Evolutionary conservation across 2,888 invertebrate genomes (phyloP).

Genomic region (Lasioglossum figueresi): DNA sequence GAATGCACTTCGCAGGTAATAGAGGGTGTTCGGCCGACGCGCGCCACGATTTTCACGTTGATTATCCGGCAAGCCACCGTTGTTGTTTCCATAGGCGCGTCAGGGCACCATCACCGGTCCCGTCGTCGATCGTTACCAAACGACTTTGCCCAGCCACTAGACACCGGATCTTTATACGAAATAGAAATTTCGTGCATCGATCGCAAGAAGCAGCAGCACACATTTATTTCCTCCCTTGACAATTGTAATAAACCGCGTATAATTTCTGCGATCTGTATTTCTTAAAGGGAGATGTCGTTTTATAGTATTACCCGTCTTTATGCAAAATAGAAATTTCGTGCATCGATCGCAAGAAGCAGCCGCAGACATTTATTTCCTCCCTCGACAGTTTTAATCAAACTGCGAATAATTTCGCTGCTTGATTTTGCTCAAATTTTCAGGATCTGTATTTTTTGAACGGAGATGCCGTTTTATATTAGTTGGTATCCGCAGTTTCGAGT

Average conservation of each 20-base stretch:
- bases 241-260: too few relatives aligned
- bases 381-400: too few relatives aligned
- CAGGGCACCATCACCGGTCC: background rate
- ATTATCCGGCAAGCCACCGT: constrained; percentile 41
- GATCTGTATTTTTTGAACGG: too few relatives aligned
- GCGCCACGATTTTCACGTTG: constrained; percentile 37
- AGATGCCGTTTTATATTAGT: background rate
- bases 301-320: background rate
- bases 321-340: too few relatives aligned
- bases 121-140: constrained; percentile 1
- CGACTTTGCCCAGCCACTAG: background rate
- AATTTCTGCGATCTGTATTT: too few relatives aligned
- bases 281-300: background rate
- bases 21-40: constrained; percentile 39
- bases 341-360: too few relatives aligned
- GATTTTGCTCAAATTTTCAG: too few relatives aligned
- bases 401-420: too few relatives aligned
- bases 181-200: background rate
- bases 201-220: too few relatives aligned
- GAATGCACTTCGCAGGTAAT: constrained; percentile 46
- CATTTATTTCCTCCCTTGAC: too few relatives aligned
- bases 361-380: too few relatives aligned
- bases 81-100: constrained; percentile 22
- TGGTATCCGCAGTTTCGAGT: background rate
- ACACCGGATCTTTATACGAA: background rate